Base-by-base conservation (phyloP, 2,888 invertebrate genomes). In the Drosophila koepferae region DNA sequence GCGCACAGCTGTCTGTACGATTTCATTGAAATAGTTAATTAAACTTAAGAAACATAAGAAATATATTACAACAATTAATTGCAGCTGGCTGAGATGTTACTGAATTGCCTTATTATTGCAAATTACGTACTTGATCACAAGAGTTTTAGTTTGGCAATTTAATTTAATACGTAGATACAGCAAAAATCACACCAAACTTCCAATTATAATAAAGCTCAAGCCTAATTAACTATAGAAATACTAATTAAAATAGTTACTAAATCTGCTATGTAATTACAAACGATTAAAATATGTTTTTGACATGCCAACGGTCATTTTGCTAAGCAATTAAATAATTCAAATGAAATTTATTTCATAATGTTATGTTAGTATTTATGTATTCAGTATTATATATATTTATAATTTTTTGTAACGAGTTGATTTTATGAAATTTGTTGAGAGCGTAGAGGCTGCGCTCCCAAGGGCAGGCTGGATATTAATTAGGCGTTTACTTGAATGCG, bases 401-500 rank as follows among this genome's bases (percentile, higher is more conserved):
- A 7, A 14, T 44, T 36, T 16, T 23, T 20, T 2, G 68, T 14
- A 49, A 31, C 28, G 2, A 41, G 34, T 40, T n/a, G 28, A 49
- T 41, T 18, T 54, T 14, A 18, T 23, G 3, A 20, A 67, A 54
- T 61, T 20, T 20, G 36, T 43, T 71, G 34, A 28, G 20, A 34
- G 34, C 43, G 43, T 10, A 53, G 28, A 14, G 28, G 40, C 62
- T 14, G 40, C 10, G 10, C 12, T 43, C 58, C 38, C 63, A 31
- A 48, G 48, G 28, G 64, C 31, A 41, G 28, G 64, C 36, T 18
- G 40, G 7, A 36, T 38, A 56, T 74, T 55, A 70, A 70, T 70
- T 79, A 46, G 51, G 55, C 31, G 23, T 20, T 62, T 70, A 71
- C 75, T 80, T 31, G 58, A 63, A 62, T 60, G 62, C 56, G 49